These are phyloP conservation scores for Alsophila aescularia DNA, from an alignment of 2,888 invertebrate species.

Conservation along the genomic window DNA sequence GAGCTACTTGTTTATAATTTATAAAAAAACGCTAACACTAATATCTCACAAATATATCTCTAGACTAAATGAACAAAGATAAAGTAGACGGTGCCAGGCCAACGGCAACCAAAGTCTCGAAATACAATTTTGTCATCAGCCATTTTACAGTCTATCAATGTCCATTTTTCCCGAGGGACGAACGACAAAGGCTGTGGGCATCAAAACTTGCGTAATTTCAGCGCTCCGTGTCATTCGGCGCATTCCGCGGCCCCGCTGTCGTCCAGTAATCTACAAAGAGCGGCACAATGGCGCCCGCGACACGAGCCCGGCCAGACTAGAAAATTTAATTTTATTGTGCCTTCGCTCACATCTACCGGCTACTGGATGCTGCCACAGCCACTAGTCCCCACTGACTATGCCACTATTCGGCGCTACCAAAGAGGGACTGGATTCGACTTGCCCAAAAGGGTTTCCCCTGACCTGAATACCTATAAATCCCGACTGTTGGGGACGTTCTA, in stretches of 20 bases:
- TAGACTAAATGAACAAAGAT: no score
- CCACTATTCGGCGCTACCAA: no score
- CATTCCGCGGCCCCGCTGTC: neutral
- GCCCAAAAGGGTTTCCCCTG: neutral
- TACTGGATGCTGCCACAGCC: neutral
- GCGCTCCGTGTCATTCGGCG: no score
- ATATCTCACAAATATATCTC: no score
- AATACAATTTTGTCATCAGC: slow-evolving; percentile 2
- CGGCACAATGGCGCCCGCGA: slow-evolving; percentile 22
- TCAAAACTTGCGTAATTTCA: slow-evolving; percentile 9
- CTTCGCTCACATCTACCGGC: slow-evolving; percentile 34
- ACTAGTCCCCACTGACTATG: neutral
- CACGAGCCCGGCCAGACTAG: slow-evolving; percentile 35
- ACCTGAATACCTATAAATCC: slow-evolving; percentile 27
- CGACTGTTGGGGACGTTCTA: no score
- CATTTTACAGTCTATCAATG: slow-evolving; percentile 9
- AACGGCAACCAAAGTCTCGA: no score
- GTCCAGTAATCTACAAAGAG: slow-evolving; percentile 11
- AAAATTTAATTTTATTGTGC: slow-evolving; percentile 57
- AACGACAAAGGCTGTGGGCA: slow-evolving; percentile 8
- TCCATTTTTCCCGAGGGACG: neutral
- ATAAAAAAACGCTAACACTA: no score
- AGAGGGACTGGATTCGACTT: no score
- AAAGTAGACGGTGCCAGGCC: no score
- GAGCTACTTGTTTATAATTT: no score